These are phyloP conservation scores for Oeneis ivallda DNA, from an alignment of 2,888 invertebrate genomes.

Conservation along the genomic window DNA sequence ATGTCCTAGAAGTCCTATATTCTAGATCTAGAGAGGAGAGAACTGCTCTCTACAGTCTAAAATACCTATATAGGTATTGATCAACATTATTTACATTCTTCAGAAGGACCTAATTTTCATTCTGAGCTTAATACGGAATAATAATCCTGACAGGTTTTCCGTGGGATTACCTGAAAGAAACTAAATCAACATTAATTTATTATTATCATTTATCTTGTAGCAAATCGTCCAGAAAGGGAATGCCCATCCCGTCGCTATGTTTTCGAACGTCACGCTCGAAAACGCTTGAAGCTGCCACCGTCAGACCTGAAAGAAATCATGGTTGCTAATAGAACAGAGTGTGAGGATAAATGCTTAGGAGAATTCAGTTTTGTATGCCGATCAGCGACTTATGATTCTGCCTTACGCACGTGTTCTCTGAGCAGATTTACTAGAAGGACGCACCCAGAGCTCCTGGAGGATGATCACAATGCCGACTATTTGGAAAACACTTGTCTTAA, in stretches of 20 bases:
- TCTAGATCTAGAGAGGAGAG: no score
- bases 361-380: slow-evolving; percentile 95
- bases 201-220: slow-evolving; percentile 48
- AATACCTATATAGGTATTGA: no score
- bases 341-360: slow-evolving; percentile 93
- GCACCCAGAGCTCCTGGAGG: slow-evolving; percentile 91
- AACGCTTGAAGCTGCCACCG: slow-evolving; percentile 89
- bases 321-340: slow-evolving; percentile 92
- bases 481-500: slow-evolving; percentile 95
- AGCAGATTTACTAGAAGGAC: slow-evolving; percentile 92
- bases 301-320: slow-evolving; percentile 92
- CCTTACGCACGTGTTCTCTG: slow-evolving; percentile 88
- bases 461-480: slow-evolving; percentile 94
- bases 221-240: slow-evolving; percentile 92
- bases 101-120: no score
- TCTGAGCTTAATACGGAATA: no score
- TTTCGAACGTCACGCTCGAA: slow-evolving; percentile 92
- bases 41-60: no score
- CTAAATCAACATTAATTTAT: no score
- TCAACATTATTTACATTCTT: no score
- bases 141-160: no score
- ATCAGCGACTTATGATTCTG: slow-evolving; percentile 91
- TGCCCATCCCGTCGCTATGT: slow-evolving; percentile 94
- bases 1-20: no score
- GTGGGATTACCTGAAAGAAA: no score